Conservation (phyloP, 2,797 vertebrate genomes). For the Margarornis squamiger region DNA sequence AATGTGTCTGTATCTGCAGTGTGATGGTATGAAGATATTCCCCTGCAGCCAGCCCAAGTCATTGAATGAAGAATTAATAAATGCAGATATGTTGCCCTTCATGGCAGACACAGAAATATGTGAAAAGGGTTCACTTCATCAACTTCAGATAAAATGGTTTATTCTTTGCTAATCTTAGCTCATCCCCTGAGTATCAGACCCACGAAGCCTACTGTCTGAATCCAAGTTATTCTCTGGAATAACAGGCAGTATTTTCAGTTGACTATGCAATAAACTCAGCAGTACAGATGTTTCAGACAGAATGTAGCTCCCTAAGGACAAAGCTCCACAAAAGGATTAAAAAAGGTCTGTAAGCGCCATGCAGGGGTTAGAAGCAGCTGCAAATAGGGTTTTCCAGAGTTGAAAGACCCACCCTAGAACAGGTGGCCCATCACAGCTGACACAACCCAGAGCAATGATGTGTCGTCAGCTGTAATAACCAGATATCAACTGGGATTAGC, state of each 20-base stretch:
- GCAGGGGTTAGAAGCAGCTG: background rate
- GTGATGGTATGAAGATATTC: background rate
- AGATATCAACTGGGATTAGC: background rate
- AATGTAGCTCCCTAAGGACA: background rate
- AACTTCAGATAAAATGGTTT: background rate
- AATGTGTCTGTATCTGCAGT: background rate
- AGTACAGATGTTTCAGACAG: background rate
- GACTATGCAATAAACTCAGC: background rate
- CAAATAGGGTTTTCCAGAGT: background rate
- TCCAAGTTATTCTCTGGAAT: background rate
- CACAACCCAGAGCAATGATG: background rate
- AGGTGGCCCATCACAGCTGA: background rate
- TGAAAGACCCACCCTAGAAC: background rate
- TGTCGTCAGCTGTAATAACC: background rate
- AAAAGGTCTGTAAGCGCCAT: background rate
- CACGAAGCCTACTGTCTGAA: background rate
- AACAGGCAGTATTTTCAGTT: background rate
- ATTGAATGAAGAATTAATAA: background rate
- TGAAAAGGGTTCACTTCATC: background rate
- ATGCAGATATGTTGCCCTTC: background rate
- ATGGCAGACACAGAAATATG: background rate
- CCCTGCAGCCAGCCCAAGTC: background rate
- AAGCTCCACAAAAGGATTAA: background rate
- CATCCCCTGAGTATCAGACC: background rate
- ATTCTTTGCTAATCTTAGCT: background rate